Percentiles rank a stretch among this genome's conserved stretches.
Conservation (phyloP, 2,113 vertebrate genomes). For the Apaloderma vittatum region DNA sequence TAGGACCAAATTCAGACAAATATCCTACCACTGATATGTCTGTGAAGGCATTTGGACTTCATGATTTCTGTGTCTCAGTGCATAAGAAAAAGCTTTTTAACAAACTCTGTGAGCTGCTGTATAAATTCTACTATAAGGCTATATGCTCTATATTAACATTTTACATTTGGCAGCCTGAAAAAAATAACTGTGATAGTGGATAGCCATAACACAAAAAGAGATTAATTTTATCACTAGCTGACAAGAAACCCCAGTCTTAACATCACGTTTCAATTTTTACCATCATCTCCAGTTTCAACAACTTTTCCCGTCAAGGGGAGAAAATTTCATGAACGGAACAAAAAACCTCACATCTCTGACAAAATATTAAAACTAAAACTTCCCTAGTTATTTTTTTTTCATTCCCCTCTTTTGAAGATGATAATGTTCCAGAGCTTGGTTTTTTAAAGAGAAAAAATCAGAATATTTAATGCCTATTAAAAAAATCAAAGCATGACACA, state of each 20-base stretch:
- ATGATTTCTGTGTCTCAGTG: not conserved
- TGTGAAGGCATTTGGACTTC: not conserved
- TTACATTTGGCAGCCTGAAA: not conserved
- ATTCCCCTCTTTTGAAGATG: not conserved
- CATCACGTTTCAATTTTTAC: not conserved
- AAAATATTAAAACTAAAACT: not conserved
- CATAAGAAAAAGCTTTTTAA: not conserved
- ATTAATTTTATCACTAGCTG: not conserved
- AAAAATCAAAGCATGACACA: not conserved
- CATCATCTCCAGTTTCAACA: accelerated
- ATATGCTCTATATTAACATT: not conserved
- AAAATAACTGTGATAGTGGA: not conserved
- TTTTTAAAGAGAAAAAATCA: not conserved
- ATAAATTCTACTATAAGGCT: not conserved
- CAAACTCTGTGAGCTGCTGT: not conserved
- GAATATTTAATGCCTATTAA: not conserved
- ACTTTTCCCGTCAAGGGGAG: not conserved
- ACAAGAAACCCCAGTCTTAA: not conserved
- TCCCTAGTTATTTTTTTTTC: too few species aligned
- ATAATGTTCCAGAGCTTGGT: not conserved
- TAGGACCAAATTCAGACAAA: not conserved
- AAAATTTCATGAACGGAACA: not conserved
- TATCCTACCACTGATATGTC: accelerated
- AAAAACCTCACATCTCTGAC: not conserved
- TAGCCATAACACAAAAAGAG: not conserved